A percentile compares a stretch with the other conserved stretches of the same genome.
phyloP scores from a whole-genome alignment of 1,140 invertebrate genomes.

The Bombyx mori region DNA sequence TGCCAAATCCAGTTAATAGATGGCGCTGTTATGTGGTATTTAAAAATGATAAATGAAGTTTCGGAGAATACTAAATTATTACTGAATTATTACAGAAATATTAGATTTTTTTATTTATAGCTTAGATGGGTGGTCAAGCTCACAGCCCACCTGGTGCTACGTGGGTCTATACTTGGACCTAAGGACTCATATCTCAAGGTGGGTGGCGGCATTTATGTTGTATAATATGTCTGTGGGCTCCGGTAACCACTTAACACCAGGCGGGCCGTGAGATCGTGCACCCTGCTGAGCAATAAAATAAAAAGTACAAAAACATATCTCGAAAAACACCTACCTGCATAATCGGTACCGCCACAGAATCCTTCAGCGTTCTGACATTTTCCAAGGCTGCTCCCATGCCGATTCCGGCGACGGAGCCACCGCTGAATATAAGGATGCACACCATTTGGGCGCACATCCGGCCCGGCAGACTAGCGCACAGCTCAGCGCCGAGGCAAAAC shows the following conservation, averaged over 20 bases:
- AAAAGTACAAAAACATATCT: too few species aligned
- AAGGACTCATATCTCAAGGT: too few species aligned
- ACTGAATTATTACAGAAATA: not conserved
- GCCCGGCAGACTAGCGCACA: conserved; percentile 67
- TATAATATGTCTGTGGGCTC: too few species aligned
- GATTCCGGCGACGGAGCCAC: conserved; percentile 78
- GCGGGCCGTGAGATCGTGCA: too few species aligned
- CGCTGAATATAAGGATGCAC: conserved; percentile 76
- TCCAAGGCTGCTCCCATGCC: conserved; percentile 75
- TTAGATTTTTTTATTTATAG: too few species aligned
- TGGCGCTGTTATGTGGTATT: conserved; percentile 4
- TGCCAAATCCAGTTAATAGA: conserved; percentile 7
- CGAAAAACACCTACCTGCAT: conserved; percentile 65
- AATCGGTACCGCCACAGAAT: conserved; percentile 69
- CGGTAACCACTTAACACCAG: too few species aligned
- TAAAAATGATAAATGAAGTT: not conserved
- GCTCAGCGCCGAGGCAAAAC: conserved; percentile 82
- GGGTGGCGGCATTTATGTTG: too few species aligned
- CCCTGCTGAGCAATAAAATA: too few species aligned
- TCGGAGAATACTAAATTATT: not conserved
- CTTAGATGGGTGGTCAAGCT: too few species aligned
- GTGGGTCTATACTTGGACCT: too few species aligned
- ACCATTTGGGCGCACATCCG: conserved; percentile 69
- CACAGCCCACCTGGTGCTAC: too few species aligned
- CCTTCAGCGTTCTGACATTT: conserved; percentile 51